Base-by-base conservation (phyloP, 37 sponge, comb jelly and placozoan genomes). In the Axinella damicornis region DNA sequence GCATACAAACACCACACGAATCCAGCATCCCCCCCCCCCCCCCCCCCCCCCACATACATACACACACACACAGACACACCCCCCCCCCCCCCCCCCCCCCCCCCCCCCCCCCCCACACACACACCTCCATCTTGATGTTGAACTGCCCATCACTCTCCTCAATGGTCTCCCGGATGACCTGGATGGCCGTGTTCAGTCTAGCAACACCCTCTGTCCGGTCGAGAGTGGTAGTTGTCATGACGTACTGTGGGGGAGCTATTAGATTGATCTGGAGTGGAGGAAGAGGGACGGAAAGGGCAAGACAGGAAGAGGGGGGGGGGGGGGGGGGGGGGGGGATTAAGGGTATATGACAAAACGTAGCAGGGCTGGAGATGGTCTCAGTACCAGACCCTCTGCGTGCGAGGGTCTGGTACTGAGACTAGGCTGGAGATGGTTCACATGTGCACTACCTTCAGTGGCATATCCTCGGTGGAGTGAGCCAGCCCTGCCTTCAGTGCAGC, bases 231-330 rank as follows among this genome's bases (percentile, higher is more conserved):
- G 95, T 94, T 0, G 97, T 88, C 68, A 98, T 91, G 34, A 98
- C 97, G 70, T 98, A 98, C 64, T 95, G 87, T 59, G 99, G 99
- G 0, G 99, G 99, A 19, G 99, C 99, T 57, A 98, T 98, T 65
- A 98, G 88, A 65, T 96, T 96, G 67, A 98, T 98, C 93, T 94
- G 38, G 25, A 4, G 46, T 46, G 46, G 46, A 9, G 9, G 46
- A 9, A 46, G 46, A 9, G 9, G 46, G 46, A 46, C 6, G 46
- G 46, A 46, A 46, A 9, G 46, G 46, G 46, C 6, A 46, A 46
- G 46, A 46, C 6, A 46, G 46, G 9, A 46, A 46, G 46, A 46
- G n/a, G n/a, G n/a, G n/a, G n/a, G n/a, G n/a, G n/a, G n/a, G n/a
- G n/a, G n/a, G n/a, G n/a, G n/a, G n/a, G n/a, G n/a, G n/a, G n/a